Evolutionary conservation across 2,797 vertebrate species (phyloP), one percentile per base, ranked within the genome.

Genomic region (Chromis chromis): DNA sequence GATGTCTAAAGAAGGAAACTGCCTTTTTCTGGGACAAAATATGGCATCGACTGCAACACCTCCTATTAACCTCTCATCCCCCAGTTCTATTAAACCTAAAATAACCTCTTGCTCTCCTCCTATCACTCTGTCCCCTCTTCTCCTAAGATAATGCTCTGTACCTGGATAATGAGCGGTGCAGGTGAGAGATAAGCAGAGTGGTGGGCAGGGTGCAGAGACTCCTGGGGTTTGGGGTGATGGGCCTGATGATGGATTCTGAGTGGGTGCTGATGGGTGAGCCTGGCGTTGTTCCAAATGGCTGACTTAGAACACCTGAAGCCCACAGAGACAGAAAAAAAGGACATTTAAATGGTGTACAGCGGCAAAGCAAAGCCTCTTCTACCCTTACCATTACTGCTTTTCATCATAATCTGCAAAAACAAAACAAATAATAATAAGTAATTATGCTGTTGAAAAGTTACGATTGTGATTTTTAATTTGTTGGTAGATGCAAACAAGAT

Each of bases 311-410:
- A 79, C 74, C 78, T 75, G 65, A 52, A 46, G 68, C 36, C 48
- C 33, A 73, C 27, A 59, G 62, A 69, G 50, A 57, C 27, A 62
- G 53, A 79, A 22, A 25, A 55, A 31, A 7, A 64, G 39, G 11
- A 50, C 7, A 60, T 58, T 6, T 57, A 66, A 71, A 63, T 36
- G 33, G 56, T 50, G 56, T 13, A 55, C 58, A 74, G 55, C 71
- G 78, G 86, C 85, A 90, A 88, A 85, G 54, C 83, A 77, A 42
- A 74, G 49, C 67, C 64, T 58, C 31, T 48, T 73, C n/a, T 42
- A 27, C 4, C 22, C 46, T 42, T 7, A n/a, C 22, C 1, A 6
- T 21, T 4, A 10, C 2, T 27, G 17, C 28, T 31, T 44, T 27
- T 46, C 54, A 25, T 6, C 33, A 17, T 8, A 11, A 59, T 70